Evolutionary conservation across 1,140 invertebrate genomes (phyloP), one percentile per base, ranked within the genome.

Genomic region (Formica exsecta): DNA sequence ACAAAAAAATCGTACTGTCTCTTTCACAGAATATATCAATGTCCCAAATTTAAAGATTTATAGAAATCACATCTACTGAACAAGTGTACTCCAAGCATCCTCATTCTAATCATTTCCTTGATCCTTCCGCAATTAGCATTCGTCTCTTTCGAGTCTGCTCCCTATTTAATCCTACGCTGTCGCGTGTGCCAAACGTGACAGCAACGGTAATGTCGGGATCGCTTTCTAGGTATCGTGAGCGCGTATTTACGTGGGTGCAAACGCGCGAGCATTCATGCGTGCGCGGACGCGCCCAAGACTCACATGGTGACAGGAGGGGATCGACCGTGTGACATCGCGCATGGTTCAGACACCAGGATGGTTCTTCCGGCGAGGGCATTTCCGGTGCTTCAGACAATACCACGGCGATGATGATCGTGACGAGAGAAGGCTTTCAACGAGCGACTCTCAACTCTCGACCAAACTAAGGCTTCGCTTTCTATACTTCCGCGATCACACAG

Each of bases 281-380:
- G 84, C 71, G 87, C 9, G 83, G 76, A 87, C 86, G 90, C 90
- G 68, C 88, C 89, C 89, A 89, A 89, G 83, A 80, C 32, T 38
- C 25, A 41, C 71, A 54, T 59, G 85, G 51, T 68, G 77, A 86
- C 71, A 61, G 65, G 57, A 77, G 62, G 65, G 29, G 79, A 74
- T 22, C 65, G 79, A 74, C 29, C 65, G 51, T 36, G 71, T 19
- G 71, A 74, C 71, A 77, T 71, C 74, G 85, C 64, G 38, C 77
- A 36, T 83, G n/a, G 66, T 73, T 76, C 68, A 64, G 80, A 86
- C 85, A 70, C 84, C 88, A 90, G 86, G 85, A 90, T 89, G 88
- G 90, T 88, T 92, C 92, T 93, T 94, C 93, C 93, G 93, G 91
- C 89, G 87, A 90, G 87, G 90, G 92, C 90, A 91, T 92, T 92